Evolutionary conservation across 2,888 invertebrate species (phyloP).

Genomic region (Perizoma flavofasciatum): DNA sequence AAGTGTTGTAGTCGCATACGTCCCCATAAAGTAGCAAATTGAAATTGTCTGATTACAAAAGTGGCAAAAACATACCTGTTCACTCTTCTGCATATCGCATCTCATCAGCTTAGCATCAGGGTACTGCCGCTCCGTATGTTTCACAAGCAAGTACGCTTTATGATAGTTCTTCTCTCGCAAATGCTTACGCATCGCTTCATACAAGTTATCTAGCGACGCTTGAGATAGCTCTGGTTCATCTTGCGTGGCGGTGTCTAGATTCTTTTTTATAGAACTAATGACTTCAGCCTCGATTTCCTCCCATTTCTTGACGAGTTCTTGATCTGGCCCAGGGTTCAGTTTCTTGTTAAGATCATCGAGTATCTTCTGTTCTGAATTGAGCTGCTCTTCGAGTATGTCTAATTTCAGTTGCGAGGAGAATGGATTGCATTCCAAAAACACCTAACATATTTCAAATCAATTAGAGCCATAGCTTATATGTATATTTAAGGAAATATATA

Average conservation of each 20-base stretch:
- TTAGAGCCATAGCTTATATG: too few relatives aligned
- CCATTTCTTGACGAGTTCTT: slow-evolving; percentile 78
- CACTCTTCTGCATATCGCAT: slow-evolving; percentile 76
- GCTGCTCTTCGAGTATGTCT: slow-evolving; percentile 83
- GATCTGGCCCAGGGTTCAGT: slow-evolving; percentile 73
- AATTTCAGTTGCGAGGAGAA: slow-evolving; percentile 89
- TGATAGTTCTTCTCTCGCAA: slow-evolving; percentile 76
- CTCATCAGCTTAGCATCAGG: slow-evolving; percentile 75
- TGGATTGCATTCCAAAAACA: slow-evolving; percentile 93
- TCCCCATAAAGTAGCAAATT: too few relatives aligned
- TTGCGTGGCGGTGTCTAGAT: slow-evolving; percentile 73
- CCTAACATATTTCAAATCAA: slow-evolving; percentile 55
- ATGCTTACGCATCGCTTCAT: slow-evolving; percentile 70
- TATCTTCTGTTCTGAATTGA: slow-evolving; percentile 85
- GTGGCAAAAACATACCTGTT: slow-evolving; percentile 66
- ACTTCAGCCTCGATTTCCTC: slow-evolving; percentile 79
- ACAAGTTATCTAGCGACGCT: slow-evolving; percentile 70
- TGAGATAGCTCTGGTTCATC: slow-evolving; percentile 76
- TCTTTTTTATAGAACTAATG: slow-evolving; percentile 74
- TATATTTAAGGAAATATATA: too few relatives aligned
- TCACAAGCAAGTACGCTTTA: slow-evolving; percentile 79
- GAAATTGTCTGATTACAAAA: too few relatives aligned
- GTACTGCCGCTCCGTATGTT: slow-evolving; percentile 74
- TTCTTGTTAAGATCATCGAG: slow-evolving; percentile 85
- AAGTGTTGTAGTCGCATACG: too few relatives aligned